phyloP scores from a whole-genome alignment of 2,113 vertebrate species.

The Cromileptes altivelis region DNA sequence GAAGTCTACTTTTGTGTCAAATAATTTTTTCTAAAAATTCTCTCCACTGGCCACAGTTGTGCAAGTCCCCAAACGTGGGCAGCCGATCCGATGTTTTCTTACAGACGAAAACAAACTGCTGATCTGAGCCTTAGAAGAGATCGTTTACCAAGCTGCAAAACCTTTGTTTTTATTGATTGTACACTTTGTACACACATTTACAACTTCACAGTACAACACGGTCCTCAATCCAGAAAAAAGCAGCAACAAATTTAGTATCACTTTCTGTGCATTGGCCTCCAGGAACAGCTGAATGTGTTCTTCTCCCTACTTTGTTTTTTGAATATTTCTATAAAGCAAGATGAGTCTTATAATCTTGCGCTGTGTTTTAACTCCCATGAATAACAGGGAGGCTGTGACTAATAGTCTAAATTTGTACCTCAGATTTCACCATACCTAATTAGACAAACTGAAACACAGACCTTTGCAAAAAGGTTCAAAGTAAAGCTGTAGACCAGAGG shows the following conservation, averaged over 20 bases:
- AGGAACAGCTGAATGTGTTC: neutral
- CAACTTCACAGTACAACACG: neutral
- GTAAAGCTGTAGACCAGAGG: neutral
- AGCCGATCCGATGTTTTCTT: neutral
- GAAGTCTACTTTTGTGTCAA: neutral
- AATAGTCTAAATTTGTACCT: constrained; percentile 23
- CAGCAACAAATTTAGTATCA: neutral
- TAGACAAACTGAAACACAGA: constrained; percentile 17
- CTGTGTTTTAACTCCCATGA: constrained; percentile 3
- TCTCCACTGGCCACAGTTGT: neutral
- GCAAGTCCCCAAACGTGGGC: neutral
- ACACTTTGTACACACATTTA: no score
- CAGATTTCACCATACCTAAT: neutral
- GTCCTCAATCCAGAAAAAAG: neutral
- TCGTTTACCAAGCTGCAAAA: neutral
- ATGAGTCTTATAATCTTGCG: neutral
- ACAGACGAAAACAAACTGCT: no score
- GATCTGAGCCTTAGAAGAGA: neutral
- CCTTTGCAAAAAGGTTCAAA: neutral
- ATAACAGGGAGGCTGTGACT: constrained; percentile 3
- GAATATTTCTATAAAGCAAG: neutral
- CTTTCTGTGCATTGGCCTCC: neutral
- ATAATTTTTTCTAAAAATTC: neutral
- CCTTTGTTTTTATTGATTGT: neutral
- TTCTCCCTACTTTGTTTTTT: neutral